These are phyloP conservation scores for Dreissena polymorpha DNA, from an alignment of 1,140 invertebrate species.

Conservation along the genomic window DNA sequence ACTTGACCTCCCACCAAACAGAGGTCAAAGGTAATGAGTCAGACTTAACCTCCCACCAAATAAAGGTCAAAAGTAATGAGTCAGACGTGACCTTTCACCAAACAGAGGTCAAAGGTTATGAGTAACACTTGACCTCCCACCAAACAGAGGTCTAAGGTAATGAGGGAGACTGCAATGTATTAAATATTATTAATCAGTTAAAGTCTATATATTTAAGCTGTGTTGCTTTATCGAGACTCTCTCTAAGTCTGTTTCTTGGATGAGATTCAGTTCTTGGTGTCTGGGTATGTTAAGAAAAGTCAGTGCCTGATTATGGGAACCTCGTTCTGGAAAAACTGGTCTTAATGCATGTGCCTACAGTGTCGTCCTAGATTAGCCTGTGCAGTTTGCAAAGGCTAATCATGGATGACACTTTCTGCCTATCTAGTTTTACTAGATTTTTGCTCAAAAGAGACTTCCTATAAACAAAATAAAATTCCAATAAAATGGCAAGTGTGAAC, in stretches of 20 bases:
- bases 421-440: too few species aligned
- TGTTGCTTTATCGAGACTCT: background rate
- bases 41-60: background rate
- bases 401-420: too few species aligned
- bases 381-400: too few species aligned
- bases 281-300: background rate
- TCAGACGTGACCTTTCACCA: constrained; percentile 80
- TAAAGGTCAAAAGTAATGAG: too few species aligned
- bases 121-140: background rate
- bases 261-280: background rate
- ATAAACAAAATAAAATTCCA: too few species aligned
- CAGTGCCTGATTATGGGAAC: too few species aligned
- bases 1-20: constrained; percentile 81
- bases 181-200: background rate
- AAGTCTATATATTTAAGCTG: background rate
- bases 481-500: too few species aligned
- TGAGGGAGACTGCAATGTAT: background rate
- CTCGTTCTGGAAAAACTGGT: too few species aligned
- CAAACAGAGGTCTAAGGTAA: too few species aligned
- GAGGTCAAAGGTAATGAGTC: constrained; percentile 60
- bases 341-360: too few species aligned
- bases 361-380: too few species aligned
- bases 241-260: background rate
- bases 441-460: too few species aligned
- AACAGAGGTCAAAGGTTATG: constrained; percentile 65